These are phyloP conservation scores for Ornithoptera priamus DNA, from an alignment of 2,888 invertebrate genomes.

Conservation along the genomic window DNA sequence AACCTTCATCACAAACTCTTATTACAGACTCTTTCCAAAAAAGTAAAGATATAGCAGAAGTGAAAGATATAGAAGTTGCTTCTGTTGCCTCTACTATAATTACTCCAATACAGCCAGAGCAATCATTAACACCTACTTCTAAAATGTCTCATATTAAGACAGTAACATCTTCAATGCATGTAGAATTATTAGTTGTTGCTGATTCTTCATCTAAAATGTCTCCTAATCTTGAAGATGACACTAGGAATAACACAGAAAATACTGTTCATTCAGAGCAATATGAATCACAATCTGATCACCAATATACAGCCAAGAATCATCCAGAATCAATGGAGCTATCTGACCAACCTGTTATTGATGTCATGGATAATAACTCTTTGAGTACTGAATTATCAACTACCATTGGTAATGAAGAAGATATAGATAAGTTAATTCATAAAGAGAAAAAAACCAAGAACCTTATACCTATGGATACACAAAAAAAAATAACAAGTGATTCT, in stretches of 20 bases:
- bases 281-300: slow-evolving; percentile 11
- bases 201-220: slow-evolving; percentile 17
- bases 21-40: not conserved
- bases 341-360: not conserved
- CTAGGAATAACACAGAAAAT: not conserved
- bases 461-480: slow-evolving; percentile 41
- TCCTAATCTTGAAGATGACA: not conserved
- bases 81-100: not conserved
- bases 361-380: not conserved
- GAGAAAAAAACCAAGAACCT: slow-evolving; percentile 31
- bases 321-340: not conserved
- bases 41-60: slow-evolving; percentile 1
- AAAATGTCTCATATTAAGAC: slow-evolving; percentile 7
- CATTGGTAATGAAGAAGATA: not conserved
- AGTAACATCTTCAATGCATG: slow-evolving; percentile 4
- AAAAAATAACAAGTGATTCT: slow-evolving; percentile 56
- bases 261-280: slow-evolving; percentile 12
- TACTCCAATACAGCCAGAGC: slow-evolving; percentile 1
- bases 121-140: not conserved
- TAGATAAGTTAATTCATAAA: slow-evolving; percentile 11
- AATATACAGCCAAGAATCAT: slow-evolving; percentile 20
- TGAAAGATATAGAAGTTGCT: not conserved
- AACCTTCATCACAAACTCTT: slow-evolving; percentile 1
- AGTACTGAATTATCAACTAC: slow-evolving; percentile 2
- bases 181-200: not conserved